Conservation (phyloP, 2,113 vertebrate species). For the Labrus mixtus region DNA sequence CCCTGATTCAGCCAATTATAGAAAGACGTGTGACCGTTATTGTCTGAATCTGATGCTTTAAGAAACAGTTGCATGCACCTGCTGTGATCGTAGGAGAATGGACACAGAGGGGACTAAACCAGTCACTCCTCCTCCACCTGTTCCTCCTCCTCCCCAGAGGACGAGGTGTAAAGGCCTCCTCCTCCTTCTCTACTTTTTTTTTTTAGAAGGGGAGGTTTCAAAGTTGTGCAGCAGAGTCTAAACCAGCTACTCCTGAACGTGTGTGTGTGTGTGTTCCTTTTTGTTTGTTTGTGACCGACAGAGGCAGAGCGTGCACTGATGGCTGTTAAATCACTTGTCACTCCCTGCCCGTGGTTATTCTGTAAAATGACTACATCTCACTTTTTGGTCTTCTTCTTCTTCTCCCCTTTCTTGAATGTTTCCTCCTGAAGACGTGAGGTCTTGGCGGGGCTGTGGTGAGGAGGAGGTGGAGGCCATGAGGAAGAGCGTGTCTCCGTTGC, state of each 20-base stretch:
- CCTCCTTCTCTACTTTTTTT: background rate
- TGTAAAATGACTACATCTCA: background rate
- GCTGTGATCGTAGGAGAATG: too few species aligned
- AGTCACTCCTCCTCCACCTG: background rate
- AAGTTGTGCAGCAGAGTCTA: background rate
- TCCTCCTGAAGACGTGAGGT: conserved; percentile 85
- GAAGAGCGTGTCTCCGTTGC: conserved; percentile 98
- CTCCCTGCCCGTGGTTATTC: background rate
- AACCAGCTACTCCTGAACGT: conserved; percentile 7
- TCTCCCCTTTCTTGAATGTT: background rate
- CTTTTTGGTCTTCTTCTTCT: background rate
- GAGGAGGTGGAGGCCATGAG: conserved; percentile 97
- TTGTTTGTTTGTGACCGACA: conserved; percentile 16
- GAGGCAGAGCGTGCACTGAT: background rate
- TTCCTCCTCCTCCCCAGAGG: background rate
- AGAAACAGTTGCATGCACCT: background rate
- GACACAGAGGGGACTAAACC: background rate
- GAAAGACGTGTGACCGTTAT: too few species aligned
- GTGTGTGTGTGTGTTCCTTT: background rate
- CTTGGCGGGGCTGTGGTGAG: conserved; percentile 95
- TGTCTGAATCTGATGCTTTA: too few species aligned
- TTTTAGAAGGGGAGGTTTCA: conserved; percentile 8
- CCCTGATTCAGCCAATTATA: too few species aligned
- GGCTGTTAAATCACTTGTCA: background rate
- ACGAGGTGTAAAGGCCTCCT: background rate